These are phyloP conservation scores for Pteropus rufus DNA, from an alignment of 2,797 vertebrate genomes.

Conservation along the genomic window DNA sequence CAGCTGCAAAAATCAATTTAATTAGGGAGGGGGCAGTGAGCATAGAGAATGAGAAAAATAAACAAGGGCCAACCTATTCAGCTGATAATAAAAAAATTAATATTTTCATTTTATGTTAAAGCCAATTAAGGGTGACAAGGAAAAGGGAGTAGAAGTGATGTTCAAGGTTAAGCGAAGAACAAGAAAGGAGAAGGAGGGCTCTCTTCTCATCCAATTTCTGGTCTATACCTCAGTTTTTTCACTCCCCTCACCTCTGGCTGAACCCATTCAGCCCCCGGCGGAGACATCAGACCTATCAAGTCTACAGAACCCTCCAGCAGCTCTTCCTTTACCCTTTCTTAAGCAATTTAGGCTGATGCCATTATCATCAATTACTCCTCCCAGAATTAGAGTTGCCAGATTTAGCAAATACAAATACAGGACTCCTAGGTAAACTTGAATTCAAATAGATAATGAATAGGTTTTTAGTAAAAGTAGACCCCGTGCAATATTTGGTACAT, in stretches of 20 bases:
- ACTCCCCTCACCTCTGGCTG: neutral
- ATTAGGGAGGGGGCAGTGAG: neutral
- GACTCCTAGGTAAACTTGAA: neutral
- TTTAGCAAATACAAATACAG: neutral
- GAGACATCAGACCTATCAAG: neutral
- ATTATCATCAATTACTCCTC: neutral
- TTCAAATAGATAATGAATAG: neutral
- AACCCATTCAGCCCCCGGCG: neutral
- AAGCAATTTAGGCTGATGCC: neutral
- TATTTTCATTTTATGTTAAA: neutral
- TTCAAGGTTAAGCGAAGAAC: neutral
- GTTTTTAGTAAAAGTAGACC: neutral
- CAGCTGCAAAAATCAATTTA: constrained; percentile 1
- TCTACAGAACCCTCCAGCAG: neutral
- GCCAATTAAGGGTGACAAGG: neutral
- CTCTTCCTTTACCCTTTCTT: neutral
- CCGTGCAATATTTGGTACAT: neutral
- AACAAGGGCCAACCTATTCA: neutral
- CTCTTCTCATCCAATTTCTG: neutral
- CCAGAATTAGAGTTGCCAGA: neutral
- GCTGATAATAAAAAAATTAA: neutral
- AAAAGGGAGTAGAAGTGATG: neutral
- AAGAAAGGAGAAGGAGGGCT: neutral
- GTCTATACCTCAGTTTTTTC: neutral
- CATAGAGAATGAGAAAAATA: neutral